These are phyloP conservation scores for Nasalis larvatus DNA, from an alignment of 2,113 vertebrate species.

Conservation along the genomic window DNA sequence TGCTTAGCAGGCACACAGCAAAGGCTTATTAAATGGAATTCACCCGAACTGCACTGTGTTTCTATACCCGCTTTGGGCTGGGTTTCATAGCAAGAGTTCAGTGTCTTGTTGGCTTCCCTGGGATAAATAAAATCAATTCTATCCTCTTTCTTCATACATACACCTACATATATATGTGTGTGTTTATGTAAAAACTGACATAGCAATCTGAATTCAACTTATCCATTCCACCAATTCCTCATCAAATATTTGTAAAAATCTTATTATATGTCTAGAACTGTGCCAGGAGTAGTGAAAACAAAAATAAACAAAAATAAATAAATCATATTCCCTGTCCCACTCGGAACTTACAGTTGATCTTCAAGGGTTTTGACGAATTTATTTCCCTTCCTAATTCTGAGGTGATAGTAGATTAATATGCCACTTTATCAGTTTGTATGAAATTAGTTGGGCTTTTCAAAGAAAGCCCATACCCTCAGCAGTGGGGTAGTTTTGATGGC, in stretches of 20 bases:
- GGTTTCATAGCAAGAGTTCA: neutral
- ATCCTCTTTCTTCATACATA: neutral
- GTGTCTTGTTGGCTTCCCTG: neutral
- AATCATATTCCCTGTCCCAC: neutral
- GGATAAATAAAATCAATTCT: neutral
- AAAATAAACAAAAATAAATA: neutral
- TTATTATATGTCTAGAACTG: neutral
- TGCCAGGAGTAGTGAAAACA: neutral
- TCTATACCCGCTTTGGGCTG: neutral
- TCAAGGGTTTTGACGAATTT: neutral
- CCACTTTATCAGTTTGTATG: neutral
- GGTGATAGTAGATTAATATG: neutral
- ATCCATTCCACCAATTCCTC: neutral
- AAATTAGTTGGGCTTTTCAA: neutral
- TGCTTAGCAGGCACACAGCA: neutral
- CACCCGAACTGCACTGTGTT: neutral
- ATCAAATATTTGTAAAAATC: neutral
- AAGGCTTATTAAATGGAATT: neutral
- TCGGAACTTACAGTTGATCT: neutral
- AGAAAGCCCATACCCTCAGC: neutral
- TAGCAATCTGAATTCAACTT: neutral
- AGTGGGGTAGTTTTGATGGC: neutral
- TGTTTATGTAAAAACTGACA: neutral
- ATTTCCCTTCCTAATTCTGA: neutral
- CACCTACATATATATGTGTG: neutral